Conservation (phyloP, 2,113 vertebrate species). For the Charina bottae region DNA sequence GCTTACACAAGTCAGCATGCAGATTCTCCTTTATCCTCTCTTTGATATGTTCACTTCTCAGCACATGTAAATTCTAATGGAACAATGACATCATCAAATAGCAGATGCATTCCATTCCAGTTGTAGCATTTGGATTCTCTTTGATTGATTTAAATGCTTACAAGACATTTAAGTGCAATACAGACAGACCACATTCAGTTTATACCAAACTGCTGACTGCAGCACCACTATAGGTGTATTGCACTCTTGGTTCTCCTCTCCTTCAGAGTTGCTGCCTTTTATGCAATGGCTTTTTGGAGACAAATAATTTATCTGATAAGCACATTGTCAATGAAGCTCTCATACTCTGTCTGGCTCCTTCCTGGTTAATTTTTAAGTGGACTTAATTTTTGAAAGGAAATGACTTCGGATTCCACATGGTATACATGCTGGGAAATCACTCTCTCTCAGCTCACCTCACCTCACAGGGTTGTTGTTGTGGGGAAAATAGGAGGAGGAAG, state of each 20-base stretch:
- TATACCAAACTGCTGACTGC: conserved; percentile 66
- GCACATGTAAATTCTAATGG: conserved; percentile 25
- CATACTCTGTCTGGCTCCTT: conserved; percentile 22
- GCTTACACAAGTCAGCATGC: neutral
- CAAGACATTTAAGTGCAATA: conserved; percentile 54
- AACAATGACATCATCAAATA: neutral
- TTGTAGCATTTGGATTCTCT: conserved; percentile 11
- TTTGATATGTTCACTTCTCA: conserved; percentile 11
- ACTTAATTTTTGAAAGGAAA: conserved; percentile 6
- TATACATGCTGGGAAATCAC: conserved; percentile 29
- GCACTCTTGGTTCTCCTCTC: neutral
- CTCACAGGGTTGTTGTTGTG: too few species aligned
- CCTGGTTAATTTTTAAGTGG: conserved; percentile 25
- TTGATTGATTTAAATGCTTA: conserved; percentile 47
- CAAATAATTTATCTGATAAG: conserved; percentile 15
- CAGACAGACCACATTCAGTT: conserved; percentile 45
- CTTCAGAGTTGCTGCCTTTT: neutral
- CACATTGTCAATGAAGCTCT: conserved; percentile 22
- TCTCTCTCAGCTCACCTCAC: too few species aligned
- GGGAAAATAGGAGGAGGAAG: too few species aligned
- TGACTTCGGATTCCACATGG: conserved; percentile 7
- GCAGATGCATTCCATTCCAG: neutral
- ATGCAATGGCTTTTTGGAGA: conserved; percentile 25
- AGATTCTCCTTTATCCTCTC: neutral
- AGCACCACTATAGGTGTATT: conserved; percentile 44